These are phyloP conservation scores for Gobio gobio DNA, from an alignment of 2,113 vertebrate species.

Conservation along the genomic window DNA sequence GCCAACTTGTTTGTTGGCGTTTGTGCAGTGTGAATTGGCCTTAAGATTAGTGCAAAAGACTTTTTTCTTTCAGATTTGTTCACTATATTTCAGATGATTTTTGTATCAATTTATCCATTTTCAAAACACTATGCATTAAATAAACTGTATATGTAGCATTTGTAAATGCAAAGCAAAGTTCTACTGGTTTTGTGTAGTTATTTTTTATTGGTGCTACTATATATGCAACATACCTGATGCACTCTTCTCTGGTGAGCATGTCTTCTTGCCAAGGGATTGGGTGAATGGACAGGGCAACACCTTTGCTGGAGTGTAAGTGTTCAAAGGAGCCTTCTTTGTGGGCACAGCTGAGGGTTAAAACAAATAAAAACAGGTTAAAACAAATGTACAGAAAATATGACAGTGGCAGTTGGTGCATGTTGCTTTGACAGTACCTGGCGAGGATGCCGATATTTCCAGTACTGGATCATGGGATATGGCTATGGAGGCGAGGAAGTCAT, in stretches of 20 bases:
- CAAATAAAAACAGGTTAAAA: neutral
- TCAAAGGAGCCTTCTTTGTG: slow-evolving; percentile 81
- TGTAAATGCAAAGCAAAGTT: too few species aligned
- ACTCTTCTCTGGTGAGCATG: slow-evolving; percentile 61
- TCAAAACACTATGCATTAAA: neutral
- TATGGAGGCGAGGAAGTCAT: slow-evolving; percentile 87
- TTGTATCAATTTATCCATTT: neutral
- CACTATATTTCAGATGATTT: neutral
- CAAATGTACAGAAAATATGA: neutral
- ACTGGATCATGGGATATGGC: slow-evolving; percentile 78
- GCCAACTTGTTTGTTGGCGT: too few species aligned
- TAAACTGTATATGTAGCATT: neutral
- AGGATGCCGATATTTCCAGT: slow-evolving; percentile 72
- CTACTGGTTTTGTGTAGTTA: too few species aligned
- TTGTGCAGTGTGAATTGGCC: too few species aligned
- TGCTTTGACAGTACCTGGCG: slow-evolving; percentile 57
- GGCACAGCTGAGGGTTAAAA: slow-evolving; percentile 63
- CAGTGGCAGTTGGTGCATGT: neutral
- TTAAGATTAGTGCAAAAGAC: neutral
- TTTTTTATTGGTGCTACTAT: too few species aligned
- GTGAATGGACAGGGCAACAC: slow-evolving; percentile 81
- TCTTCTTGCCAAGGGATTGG: slow-evolving; percentile 66
- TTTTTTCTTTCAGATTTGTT: neutral
- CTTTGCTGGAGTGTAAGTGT: slow-evolving; percentile 86
- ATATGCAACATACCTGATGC: slow-evolving; percentile 58